Conservation (phyloP, 2,113 vertebrate species). For the zebrafish (Danio rerio) region GRCz12tu NC_133194.1:8050501-8051000, state of each 20-base stretch:
- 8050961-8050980: too few species aligned
- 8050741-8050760: slow-evolving; percentile 85
- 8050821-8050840: slow-evolving; percentile 87
- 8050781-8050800: slow-evolving; percentile 89
- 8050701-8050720: not conserved
- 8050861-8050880: slow-evolving; percentile 79
- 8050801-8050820: slow-evolving; percentile 90
- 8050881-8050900: too few species aligned
- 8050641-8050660: too few species aligned
- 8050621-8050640: too few species aligned
- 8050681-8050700: not conserved
- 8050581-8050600: too few species aligned
- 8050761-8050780: slow-evolving; percentile 90
- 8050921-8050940: not conserved
- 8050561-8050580: too few species aligned
- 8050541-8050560: too few species aligned
- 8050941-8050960: too few species aligned
- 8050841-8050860: slow-evolving; percentile 76
- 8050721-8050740: slow-evolving; percentile 81
- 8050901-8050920: not conserved
- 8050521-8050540: too few species aligned
- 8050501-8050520: too few species aligned
- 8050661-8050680: not conserved
- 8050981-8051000: too few species aligned
- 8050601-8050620: too few species aligned